Conservation (phyloP, 30 jellyfish, hydroid and myxozoan genomes). For the Cassiopea xamachana region DNA sequence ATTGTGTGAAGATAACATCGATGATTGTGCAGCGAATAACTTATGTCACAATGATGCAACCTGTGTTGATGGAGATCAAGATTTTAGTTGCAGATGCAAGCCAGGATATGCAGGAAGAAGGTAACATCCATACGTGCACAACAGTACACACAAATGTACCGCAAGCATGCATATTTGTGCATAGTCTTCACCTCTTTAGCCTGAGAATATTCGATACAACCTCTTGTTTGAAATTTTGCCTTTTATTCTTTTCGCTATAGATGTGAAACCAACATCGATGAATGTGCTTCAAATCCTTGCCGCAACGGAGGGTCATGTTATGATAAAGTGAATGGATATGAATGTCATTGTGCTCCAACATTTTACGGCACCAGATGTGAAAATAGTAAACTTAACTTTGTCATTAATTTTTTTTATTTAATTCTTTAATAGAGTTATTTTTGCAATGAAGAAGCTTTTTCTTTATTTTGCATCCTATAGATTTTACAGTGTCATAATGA, state of each 20-base stretch:
- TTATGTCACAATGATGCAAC: slow-evolving; percentile 88
- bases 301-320: slow-evolving; percentile 92
- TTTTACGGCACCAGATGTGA: slow-evolving; percentile 85
- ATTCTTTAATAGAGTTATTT: no score
- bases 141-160: no score
- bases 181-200: no score
- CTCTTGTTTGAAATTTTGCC: not conserved
- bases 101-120: slow-evolving; percentile 92
- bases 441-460: no score
- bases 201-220: no score
- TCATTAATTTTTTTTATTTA: not conserved
- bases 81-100: slow-evolving; percentile 81
- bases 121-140: slow-evolving; percentile 23
- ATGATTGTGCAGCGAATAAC: slow-evolving; percentile 85
- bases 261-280: slow-evolving; percentile 87
- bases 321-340: slow-evolving; percentile 84
- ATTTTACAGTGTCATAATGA: no score
- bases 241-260: slow-evolving; percentile 11
- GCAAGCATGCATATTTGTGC: no score
- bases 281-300: slow-evolving; percentile 96
- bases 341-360: slow-evolving; percentile 91
- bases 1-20: slow-evolving; percentile 81
- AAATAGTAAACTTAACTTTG: slow-evolving; percentile 40
- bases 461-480: no score
- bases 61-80: slow-evolving; percentile 91